Evolutionary conservation across 2,113 vertebrate genomes (phyloP).

Genomic region (Datnioides undecimradiatus): DNA sequence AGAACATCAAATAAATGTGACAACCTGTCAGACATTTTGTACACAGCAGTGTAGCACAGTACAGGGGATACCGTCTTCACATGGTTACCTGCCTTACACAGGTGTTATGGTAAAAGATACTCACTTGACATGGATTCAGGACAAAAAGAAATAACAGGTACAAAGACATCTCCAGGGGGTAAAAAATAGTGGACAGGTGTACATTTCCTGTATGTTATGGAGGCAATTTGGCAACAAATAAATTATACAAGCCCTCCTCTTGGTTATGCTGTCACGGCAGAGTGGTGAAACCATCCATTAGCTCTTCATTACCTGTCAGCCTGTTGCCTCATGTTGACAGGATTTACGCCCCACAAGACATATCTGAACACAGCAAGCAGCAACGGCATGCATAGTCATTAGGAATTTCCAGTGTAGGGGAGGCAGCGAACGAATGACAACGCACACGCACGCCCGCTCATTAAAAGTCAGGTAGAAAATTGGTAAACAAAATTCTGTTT

Average conservation of each 20-base stretch:
- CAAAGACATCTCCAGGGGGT: not conserved
- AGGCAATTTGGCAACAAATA: constrained; percentile 72
- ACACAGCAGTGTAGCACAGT: not conserved
- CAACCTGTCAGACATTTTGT: not conserved
- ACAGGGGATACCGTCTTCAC: not conserved
- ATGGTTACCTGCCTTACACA: not conserved
- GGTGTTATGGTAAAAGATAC: not conserved
- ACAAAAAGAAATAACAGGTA: not conserved
- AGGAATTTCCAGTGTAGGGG: constrained; percentile 11
- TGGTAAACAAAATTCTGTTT: constrained; percentile 35
- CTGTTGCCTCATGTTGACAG: constrained; percentile 72
- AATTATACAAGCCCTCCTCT: constrained; percentile 65
- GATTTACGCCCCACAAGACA: constrained; percentile 58
- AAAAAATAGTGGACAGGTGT: constrained; percentile 4
- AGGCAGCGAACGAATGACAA: constrained; percentile 21
- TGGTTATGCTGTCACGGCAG: constrained; percentile 65
- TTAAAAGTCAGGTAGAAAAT: constrained; percentile 40
- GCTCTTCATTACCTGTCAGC: constrained; percentile 76
- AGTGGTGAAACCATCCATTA: constrained; percentile 78
- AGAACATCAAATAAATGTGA: not conserved
- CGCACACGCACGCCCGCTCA: not conserved
- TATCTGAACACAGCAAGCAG: constrained; percentile 35
- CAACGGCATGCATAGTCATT: constrained; percentile 55
- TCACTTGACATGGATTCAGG: constrained; percentile 13
- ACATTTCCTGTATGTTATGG: constrained; percentile 31